These are phyloP conservation scores for Blera fallax DNA, from an alignment of 2,888 invertebrate species.

Conservation along the genomic window DNA sequence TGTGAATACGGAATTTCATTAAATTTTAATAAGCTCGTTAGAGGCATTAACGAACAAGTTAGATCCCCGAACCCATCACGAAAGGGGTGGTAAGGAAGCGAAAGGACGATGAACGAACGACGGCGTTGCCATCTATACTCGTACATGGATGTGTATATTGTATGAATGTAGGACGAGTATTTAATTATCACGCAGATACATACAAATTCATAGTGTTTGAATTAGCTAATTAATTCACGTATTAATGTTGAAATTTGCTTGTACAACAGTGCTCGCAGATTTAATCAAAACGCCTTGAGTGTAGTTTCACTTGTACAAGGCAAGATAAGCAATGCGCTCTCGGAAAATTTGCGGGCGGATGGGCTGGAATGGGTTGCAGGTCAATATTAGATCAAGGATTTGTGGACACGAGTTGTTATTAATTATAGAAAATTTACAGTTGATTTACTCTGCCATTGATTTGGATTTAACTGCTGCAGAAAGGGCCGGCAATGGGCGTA, in stretches of 20 bases:
- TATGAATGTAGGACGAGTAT: slow-evolving; percentile 43
- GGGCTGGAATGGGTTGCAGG: neutral
- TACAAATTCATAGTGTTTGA: slow-evolving; percentile 67
- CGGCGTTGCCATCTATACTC: neutral
- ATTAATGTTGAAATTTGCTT: slow-evolving; percentile 67
- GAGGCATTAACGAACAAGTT: slow-evolving; percentile 70
- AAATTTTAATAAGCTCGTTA: slow-evolving; percentile 73
- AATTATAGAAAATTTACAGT: slow-evolving; percentile 65
- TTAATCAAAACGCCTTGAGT: slow-evolving; percentile 64
- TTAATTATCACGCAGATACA: slow-evolving; percentile 64
- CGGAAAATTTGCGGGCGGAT: too few species aligned
- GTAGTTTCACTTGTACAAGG: slow-evolving; percentile 38
- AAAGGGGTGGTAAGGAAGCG: slow-evolving; percentile 22
- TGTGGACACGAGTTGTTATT: slow-evolving; percentile 28
- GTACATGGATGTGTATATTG: too few species aligned
- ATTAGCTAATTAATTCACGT: slow-evolving; percentile 72
- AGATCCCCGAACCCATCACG: slow-evolving; percentile 30
- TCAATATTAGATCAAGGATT: slow-evolving; percentile 60
- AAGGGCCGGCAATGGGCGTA: neutral
- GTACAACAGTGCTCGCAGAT: slow-evolving; percentile 53
- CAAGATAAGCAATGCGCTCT: slow-evolving; percentile 37
- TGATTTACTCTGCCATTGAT: slow-evolving; percentile 44
- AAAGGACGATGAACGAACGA: slow-evolving; percentile 15
- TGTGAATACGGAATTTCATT: slow-evolving; percentile 72
- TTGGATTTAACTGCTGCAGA: neutral